These are phyloP conservation scores for Lutraria lutraria DNA, from an alignment of 2,888 invertebrate species.

Conservation along the genomic window DNA sequence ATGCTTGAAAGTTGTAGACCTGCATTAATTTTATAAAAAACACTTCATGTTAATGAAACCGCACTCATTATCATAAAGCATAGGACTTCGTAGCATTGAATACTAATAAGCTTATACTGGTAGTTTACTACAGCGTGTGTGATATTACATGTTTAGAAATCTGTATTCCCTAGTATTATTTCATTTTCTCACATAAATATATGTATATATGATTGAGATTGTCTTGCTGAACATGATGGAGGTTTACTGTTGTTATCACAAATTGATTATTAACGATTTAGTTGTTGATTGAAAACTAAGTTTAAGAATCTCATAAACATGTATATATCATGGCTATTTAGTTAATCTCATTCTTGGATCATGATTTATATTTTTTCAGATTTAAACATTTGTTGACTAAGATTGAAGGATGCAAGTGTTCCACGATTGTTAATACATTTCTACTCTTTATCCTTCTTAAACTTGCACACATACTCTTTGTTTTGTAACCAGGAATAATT, in stretches of 20 bases:
- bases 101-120: too few relatives aligned
- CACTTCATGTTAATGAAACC: too few relatives aligned
- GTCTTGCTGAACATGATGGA: neutral
- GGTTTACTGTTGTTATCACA: neutral
- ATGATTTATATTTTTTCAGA: neutral
- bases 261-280: neutral
- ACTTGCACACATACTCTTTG: neutral
- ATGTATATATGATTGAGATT: neutral
- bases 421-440: neutral
- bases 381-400: neutral
- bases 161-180: neutral
- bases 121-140: neutral
- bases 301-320: constrained; percentile 1
- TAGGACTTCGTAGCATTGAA: too few relatives aligned
- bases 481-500: too few relatives aligned
- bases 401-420: neutral
- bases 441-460: neutral
- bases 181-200: neutral
- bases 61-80: too few relatives aligned
- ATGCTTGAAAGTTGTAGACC: too few relatives aligned
- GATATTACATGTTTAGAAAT: constrained; percentile 8
- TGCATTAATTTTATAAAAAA: too few relatives aligned
- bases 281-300: constrained; percentile 11
- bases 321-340: neutral
- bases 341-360: constrained; percentile 10